A percentile compares a stretch with the other conserved stretches of the same genome.
Conservation (phyloP, 2,888 invertebrate species). For the Diadromus collaris region DNA sequence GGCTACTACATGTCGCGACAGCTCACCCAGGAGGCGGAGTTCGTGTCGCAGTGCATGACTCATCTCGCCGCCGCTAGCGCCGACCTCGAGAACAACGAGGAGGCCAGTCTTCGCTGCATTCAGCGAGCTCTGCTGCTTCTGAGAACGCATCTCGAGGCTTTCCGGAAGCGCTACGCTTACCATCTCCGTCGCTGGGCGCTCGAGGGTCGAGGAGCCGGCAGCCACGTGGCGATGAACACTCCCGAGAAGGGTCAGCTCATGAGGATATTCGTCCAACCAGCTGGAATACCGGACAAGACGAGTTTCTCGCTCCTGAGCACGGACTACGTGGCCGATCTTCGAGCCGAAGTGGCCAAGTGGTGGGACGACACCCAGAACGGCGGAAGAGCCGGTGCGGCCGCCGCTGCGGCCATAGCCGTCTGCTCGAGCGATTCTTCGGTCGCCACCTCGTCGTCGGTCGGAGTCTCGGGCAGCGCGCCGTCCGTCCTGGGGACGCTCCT, state of each 20-base stretch:
- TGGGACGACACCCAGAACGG: constrained; percentile 85
- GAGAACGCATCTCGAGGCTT: constrained; percentile 96
- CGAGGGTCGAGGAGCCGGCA: constrained; percentile 89
- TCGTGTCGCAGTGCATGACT: constrained; percentile 96
- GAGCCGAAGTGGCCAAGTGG: constrained; percentile 98
- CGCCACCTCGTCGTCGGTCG: constrained; percentile 59
- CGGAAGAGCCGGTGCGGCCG: constrained; percentile 40
- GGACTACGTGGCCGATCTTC: constrained; percentile 95
- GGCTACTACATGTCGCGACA: constrained; percentile 97
- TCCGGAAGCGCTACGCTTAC: constrained; percentile 92
- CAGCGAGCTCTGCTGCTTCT: constrained; percentile 93
- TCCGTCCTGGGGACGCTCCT: constrained; percentile 86
- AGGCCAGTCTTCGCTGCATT: constrained; percentile 92
- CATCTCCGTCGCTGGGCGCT: constrained; percentile 94
- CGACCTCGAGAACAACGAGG: constrained; percentile 85
- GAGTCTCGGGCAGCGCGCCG: constrained; percentile 53
- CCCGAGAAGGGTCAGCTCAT: constrained; percentile 85
- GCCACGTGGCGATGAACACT: constrained; percentile 87
- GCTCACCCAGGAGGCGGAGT: constrained; percentile 94
- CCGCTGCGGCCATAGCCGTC: constrained; percentile 3
- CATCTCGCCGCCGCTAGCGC: constrained; percentile 92
- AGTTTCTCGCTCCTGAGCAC: constrained; percentile 90
- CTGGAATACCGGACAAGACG: constrained; percentile 92
- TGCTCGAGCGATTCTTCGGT: constrained; percentile 39
- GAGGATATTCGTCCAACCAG: constrained; percentile 92